A percentile compares a stretch with the other conserved stretches of the same genome.
These are phyloP conservation scores for Mesorhabditis sp. DNA, from an alignment of 2,888 invertebrate species.

Conservation along the genomic window DNA sequence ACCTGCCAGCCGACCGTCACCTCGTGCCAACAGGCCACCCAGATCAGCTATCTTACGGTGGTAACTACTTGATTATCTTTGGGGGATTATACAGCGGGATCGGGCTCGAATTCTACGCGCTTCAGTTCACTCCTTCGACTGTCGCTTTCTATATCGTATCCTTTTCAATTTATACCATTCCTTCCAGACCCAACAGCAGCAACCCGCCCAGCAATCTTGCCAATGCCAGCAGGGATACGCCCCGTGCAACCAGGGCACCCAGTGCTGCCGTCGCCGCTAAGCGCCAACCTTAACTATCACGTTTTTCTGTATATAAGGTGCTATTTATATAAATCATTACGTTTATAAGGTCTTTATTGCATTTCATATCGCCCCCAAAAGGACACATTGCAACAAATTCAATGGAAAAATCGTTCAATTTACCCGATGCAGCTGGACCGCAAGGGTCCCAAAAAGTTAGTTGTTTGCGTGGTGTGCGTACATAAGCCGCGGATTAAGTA, in stretches of 20 bases:
- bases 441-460: too few relatives aligned
- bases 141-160: not conserved
- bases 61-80: not conserved
- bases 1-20: conserved; percentile 18
- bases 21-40: not conserved
- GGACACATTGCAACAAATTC: too few relatives aligned
- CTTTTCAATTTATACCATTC: not conserved
- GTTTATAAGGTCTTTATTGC: too few relatives aligned
- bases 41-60: not conserved
- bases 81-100: not conserved
- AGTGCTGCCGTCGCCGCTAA: conserved; percentile 6
- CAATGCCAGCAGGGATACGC: conserved; percentile 3
- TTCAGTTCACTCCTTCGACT: too few relatives aligned
- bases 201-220: not conserved
- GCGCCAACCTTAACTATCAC: not conserved
- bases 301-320: not conserved
- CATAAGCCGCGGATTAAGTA: too few relatives aligned
- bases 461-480: too few relatives aligned
- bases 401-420: too few relatives aligned
- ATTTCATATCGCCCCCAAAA: too few relatives aligned
- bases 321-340: not conserved
- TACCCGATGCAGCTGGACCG: too few relatives aligned
- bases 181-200: conserved; percentile 1
- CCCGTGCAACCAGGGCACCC: conserved; percentile 2
- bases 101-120: too few relatives aligned